Evolutionary conservation across 2,888 invertebrate genomes (phyloP).

Genomic region (Chorisops tibialis): DNA sequence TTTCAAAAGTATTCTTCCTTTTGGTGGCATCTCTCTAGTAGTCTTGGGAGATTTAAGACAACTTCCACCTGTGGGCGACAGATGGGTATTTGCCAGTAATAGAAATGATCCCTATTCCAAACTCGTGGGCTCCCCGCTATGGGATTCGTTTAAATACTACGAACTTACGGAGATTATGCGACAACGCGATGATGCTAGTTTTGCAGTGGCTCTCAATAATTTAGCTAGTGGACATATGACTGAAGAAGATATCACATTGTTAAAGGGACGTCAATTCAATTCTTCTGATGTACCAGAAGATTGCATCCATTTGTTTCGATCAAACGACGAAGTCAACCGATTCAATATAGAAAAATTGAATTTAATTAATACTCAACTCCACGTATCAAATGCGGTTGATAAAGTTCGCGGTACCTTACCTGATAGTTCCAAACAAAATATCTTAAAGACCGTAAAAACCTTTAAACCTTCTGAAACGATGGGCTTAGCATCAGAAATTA

Average conservation of each 20-base stretch:
- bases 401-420: too few relatives aligned
- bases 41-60: conserved; percentile 44
- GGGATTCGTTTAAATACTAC: conserved; percentile 37
- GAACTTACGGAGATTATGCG: conserved; percentile 41
- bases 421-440: too few relatives aligned
- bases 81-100: conserved; percentile 34
- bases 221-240: conserved; percentile 34
- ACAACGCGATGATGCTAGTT: conserved; percentile 39
- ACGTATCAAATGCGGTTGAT: too few relatives aligned
- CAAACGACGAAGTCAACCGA: not conserved
- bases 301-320: conserved; percentile 1
- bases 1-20: conserved; percentile 35
- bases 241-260: conserved; percentile 34
- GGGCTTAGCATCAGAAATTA: too few relatives aligned
- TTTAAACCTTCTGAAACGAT: too few relatives aligned
- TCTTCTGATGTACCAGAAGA: not conserved
- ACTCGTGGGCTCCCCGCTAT: conserved; percentile 30
- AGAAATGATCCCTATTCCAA: conserved; percentile 13
- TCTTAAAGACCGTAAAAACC: too few relatives aligned
- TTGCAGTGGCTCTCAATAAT: conserved; percentile 38
- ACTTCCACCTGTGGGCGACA: conserved; percentile 41
- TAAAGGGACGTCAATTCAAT: conserved; percentile 28
- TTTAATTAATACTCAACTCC: not conserved
- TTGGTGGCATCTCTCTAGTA: conserved; percentile 43
- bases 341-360: not conserved